These are phyloP conservation scores for Tenthredo mesomela DNA, from an alignment of 2,888 invertebrate genomes.

Conservation along the genomic window DNA sequence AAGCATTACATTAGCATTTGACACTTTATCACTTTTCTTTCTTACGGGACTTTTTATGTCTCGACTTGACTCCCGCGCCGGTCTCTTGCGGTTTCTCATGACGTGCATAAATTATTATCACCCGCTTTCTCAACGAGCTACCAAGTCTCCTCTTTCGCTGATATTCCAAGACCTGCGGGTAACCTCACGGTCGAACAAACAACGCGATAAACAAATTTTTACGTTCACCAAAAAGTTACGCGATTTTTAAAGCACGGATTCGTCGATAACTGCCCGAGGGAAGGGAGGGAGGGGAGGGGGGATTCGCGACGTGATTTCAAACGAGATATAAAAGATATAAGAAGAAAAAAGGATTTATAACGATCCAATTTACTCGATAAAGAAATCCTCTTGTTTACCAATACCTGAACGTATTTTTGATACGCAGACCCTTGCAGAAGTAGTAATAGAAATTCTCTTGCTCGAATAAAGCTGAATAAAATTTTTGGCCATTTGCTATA, in stretches of 20 bases:
- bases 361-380: constrained; percentile 30
- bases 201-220: constrained; percentile 51
- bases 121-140: constrained; percentile 19
- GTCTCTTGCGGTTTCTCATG: constrained; percentile 1
- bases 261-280: constrained; percentile 26
- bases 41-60: constrained; percentile 36
- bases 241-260: constrained; percentile 31
- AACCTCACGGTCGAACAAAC: constrained; percentile 41
- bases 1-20: constrained; percentile 50
- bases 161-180: not conserved
- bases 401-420: not conserved
- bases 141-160: constrained; percentile 15
- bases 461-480: not conserved
- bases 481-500: not conserved
- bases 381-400: not conserved
- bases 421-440: not conserved
- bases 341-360: constrained; percentile 4
- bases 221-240: constrained; percentile 39
- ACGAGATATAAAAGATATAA: not conserved
- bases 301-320: constrained; percentile 24
- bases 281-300: not conserved
- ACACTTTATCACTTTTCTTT: constrained; percentile 52
- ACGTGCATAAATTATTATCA: constrained; percentile 50
- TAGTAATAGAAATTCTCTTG: not conserved
- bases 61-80: constrained; percentile 17